These are phyloP conservation scores for Luperina nickerlii DNA, from an alignment of 2,888 invertebrate genomes.

Conservation along the genomic window DNA sequence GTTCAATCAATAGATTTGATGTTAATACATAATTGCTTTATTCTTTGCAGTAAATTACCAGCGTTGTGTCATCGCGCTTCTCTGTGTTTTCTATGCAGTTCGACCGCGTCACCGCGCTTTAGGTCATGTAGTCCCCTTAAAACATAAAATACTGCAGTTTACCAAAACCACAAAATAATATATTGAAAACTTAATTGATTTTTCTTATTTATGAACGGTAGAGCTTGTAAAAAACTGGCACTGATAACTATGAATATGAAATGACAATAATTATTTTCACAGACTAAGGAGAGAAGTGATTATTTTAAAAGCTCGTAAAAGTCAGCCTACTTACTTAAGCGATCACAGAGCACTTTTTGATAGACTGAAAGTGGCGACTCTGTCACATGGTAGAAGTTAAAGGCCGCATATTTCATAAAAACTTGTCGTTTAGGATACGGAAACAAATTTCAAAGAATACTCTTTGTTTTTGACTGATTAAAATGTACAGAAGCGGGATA, in stretches of 20 bases:
- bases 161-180: neutral
- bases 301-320: slow-evolving; percentile 66
- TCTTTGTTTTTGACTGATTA: slow-evolving; percentile 84
- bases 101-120: no score
- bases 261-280: slow-evolving; percentile 46
- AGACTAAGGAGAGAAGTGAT: no score
- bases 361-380: slow-evolving; percentile 40
- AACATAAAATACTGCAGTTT: neutral
- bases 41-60: no score
- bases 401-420: slow-evolving; percentile 78
- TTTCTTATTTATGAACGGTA: slow-evolving; percentile 16
- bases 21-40: no score
- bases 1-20: no score
- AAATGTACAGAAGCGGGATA: slow-evolving; percentile 87
- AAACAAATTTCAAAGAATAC: slow-evolving; percentile 85
- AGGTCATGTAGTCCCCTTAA: no score
- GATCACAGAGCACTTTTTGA: no score
- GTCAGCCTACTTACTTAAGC: no score
- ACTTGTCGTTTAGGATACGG: slow-evolving; percentile 82
- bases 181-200: neutral
- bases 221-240: slow-evolving; percentile 1
- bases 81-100: no score
- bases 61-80: no score
- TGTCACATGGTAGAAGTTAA: slow-evolving; percentile 67
- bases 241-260: slow-evolving; percentile 50